These are phyloP conservation scores for Cathartes aura DNA, from an alignment of 2,113 vertebrate genomes.

Conservation along the genomic window DNA sequence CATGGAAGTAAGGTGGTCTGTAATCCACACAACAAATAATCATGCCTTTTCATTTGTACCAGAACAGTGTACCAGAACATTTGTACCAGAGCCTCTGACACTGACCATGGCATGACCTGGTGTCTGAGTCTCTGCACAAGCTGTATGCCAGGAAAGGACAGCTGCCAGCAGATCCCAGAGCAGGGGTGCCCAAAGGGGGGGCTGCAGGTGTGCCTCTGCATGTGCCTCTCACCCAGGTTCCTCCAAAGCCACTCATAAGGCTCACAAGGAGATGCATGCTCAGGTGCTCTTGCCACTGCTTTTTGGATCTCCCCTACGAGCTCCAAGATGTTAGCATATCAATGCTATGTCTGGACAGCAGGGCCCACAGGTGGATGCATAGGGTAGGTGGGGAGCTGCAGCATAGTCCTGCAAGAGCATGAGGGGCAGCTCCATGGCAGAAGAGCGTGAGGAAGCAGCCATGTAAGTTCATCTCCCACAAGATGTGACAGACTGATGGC, in stretches of 20 bases:
- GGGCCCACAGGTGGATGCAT: not conserved
- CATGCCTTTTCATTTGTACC: not conserved
- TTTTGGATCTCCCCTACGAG: not conserved
- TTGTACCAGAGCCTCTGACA: not conserved
- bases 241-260: not conserved
- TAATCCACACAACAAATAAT: not conserved
- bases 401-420: not conserved
- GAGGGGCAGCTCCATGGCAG: not conserved
- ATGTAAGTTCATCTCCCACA: not conserved
- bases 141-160: not conserved
- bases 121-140: fast-evolving
- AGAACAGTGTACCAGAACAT: not conserved
- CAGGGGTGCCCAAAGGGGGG: fast-evolving
- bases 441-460: not conserved
- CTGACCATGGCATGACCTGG: not conserved
- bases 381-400: not conserved
- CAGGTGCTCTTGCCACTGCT: not conserved
- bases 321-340: not conserved
- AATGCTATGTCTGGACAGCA: not conserved
- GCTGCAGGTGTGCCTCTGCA: not conserved
- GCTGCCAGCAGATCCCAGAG: not conserved
- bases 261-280: not conserved
- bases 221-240: not conserved
- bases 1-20: not conserved
- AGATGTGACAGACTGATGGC: not conserved